A percentile compares a stretch with the other conserved stretches of the same genome.
These are phyloP conservation scores for Abscondita cerata DNA, from an alignment of 2,888 invertebrate genomes.

Conservation along the genomic window DNA sequence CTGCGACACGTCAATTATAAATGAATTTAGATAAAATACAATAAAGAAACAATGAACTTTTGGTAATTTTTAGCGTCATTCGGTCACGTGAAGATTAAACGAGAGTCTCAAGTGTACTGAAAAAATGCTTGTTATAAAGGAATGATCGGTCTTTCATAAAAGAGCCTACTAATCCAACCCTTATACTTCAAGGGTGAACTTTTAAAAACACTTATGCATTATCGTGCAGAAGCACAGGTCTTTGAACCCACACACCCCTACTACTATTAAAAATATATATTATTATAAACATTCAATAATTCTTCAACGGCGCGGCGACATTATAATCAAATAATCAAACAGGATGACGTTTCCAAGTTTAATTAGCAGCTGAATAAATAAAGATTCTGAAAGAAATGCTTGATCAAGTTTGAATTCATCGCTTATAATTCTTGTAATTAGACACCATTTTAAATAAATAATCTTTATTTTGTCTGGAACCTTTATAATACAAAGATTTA, in stretches of 20 bases:
- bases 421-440: too few relatives aligned
- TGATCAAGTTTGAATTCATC: too few relatives aligned
- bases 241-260: background rate
- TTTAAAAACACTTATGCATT: slow-evolving; percentile 3
- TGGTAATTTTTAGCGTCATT: slow-evolving; percentile 1
- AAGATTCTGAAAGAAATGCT: too few relatives aligned
- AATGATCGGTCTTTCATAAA: background rate
- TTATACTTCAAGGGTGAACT: background rate
- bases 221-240: background rate
- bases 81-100: slow-evolving; percentile 3
- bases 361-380: too few relatives aligned
- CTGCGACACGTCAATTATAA: background rate
- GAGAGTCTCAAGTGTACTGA: background rate
- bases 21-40: background rate
- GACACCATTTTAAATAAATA: too few relatives aligned
- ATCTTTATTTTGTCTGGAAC: too few relatives aligned
- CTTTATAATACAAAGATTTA: too few relatives aligned
- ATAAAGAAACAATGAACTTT: background rate
- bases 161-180: background rate
- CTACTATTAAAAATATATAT: too few relatives aligned
- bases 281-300: too few relatives aligned
- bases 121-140: background rate
- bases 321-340: too few relatives aligned
- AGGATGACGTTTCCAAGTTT: too few relatives aligned
- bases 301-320: too few relatives aligned